Conservation (phyloP, 2,797 vertebrate genomes). For the Caiman crocodilus region DNA sequence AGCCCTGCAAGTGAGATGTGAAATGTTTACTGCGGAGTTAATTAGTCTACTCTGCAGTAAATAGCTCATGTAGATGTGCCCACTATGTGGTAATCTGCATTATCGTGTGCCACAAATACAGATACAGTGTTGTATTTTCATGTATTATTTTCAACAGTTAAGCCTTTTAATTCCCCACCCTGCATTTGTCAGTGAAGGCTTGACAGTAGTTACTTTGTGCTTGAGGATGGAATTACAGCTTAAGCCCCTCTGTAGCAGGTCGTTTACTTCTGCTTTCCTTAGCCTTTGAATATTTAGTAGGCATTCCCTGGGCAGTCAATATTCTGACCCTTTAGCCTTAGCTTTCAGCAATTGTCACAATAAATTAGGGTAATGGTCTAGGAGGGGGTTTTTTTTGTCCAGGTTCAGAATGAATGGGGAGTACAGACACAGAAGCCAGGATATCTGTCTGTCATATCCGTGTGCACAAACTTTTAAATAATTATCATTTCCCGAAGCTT, state of each 20-base stretch:
- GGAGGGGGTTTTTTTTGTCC: constrained; percentile 46
- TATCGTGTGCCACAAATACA: too few relatives aligned
- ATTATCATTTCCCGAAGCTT: not conserved
- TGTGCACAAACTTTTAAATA: constrained; percentile 2
- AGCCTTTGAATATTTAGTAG: constrained; percentile 36
- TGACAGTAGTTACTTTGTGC: not conserved
- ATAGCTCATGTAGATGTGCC: too few relatives aligned
- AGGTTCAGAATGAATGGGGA: constrained; percentile 45
- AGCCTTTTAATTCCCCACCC: not conserved
- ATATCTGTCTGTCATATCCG: not conserved
- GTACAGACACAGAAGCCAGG: constrained; percentile 10
- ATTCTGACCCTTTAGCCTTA: constrained; percentile 72
- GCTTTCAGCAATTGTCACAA: constrained; percentile 77
- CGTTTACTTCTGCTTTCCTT: constrained; percentile 19
- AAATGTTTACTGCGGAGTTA: too few relatives aligned
- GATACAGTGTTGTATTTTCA: not conserved
- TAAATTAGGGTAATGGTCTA: constrained; percentile 72
- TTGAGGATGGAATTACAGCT: not conserved
- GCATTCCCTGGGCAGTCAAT: constrained; percentile 67
- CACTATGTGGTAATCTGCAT: too few relatives aligned
- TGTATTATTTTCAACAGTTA: not conserved
- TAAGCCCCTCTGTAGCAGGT: not conserved
- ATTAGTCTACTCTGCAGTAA: too few relatives aligned
- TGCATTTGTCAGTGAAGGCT: not conserved
- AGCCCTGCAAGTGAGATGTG: too few relatives aligned